Evolutionary conservation across 2,888 invertebrate genomes (phyloP).

Genomic region (Agrilus biguttatus): DNA sequence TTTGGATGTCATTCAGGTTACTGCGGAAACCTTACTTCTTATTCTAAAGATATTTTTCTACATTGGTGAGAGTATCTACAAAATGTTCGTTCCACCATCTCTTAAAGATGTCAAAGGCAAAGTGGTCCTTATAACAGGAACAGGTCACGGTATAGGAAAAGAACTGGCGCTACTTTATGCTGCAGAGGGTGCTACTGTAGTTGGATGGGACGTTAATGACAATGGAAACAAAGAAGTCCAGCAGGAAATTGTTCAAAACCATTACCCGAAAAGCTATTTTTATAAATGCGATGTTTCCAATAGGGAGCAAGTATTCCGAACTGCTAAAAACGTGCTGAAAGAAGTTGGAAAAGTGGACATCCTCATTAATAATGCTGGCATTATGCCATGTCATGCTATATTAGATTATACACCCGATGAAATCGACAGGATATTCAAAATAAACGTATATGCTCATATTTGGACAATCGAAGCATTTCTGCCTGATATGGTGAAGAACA

Average conservation of each 20-base stretch:
- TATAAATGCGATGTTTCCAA: constrained; percentile 63
- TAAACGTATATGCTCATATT: constrained; percentile 67
- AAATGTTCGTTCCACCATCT: no score
- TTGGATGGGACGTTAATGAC: constrained; percentile 66
- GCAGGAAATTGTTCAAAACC: constrained; percentile 37
- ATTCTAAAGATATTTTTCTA: background rate
- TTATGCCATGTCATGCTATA: constrained; percentile 66
- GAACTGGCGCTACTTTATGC: constrained; percentile 62
- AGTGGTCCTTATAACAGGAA: constrained; percentile 48
- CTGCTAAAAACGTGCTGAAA: constrained; percentile 45
- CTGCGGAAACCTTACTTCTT: no score
- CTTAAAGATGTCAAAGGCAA: no score
- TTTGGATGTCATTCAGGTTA: no score
- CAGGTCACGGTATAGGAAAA: constrained; percentile 73
- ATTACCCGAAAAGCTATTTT: constrained; percentile 32
- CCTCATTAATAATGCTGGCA: constrained; percentile 75
- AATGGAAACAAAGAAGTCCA: constrained; percentile 53
- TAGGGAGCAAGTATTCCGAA: constrained; percentile 46
- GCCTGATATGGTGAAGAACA: constrained; percentile 57
- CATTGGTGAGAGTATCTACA: no score
- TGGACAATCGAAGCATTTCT: constrained; percentile 68
- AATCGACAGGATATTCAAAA: constrained; percentile 53
- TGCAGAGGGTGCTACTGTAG: constrained; percentile 51
- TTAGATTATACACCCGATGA: constrained; percentile 50
- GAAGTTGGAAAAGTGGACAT: constrained; percentile 68